Conservation (phyloP, 2,797 vertebrate genomes). For the Graptemys geographica region DNA sequence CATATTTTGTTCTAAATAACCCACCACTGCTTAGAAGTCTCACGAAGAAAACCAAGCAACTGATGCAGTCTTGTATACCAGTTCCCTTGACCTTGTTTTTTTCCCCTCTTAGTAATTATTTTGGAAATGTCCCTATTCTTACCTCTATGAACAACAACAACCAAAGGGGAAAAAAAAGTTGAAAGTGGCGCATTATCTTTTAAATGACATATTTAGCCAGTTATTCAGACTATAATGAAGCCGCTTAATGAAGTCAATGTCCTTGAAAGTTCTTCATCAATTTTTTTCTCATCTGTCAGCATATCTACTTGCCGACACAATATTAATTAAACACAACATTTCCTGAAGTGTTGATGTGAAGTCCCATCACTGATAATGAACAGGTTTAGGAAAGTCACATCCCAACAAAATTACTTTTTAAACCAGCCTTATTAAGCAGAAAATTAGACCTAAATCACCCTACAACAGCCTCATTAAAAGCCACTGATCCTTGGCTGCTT, state of each 20-base stretch:
- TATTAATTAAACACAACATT: conserved; percentile 92
- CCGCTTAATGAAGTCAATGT: conserved; percentile 91
- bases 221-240: conserved; percentile 90
- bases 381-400: conserved; percentile 91
- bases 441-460: conserved; percentile 96
- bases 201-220: conserved; percentile 85
- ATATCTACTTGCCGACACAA: conserved; percentile 86
- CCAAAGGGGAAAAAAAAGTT: neutral
- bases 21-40: neutral
- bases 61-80: neutral
- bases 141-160: neutral
- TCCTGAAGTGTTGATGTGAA: conserved; percentile 91
- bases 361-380: conserved; percentile 91
- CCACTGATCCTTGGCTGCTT: conserved; percentile 91
- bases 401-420: conserved; percentile 94
- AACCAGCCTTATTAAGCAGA: conserved; percentile 95
- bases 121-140: conserved; percentile 13
- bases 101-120: neutral
- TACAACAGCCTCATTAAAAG: conserved; percentile 95
- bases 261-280: conserved; percentile 95
- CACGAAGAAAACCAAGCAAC: neutral
- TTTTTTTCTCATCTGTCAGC: conserved; percentile 90
- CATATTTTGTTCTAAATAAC: neutral
- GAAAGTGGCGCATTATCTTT: conserved; percentile 64
- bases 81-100: neutral